Conservation (phyloP, 2,888 invertebrate genomes). For the Lepidochitona cinerea region DNA sequence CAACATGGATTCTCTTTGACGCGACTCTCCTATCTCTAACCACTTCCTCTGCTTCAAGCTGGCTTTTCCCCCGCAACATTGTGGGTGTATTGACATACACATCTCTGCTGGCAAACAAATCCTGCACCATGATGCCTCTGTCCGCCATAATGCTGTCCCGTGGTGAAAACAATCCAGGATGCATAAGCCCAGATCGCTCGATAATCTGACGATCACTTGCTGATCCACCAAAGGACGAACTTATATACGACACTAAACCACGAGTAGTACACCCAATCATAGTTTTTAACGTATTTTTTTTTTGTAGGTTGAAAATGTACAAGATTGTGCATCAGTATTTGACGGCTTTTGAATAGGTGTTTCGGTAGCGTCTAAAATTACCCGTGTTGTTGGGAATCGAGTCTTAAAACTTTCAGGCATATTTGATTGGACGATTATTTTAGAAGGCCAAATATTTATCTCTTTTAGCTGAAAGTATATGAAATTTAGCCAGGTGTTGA, state of each 20-base stretch:
- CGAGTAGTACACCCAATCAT: slow-evolving; percentile 29
- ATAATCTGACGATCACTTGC: slow-evolving; percentile 21
- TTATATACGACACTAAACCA: slow-evolving; percentile 27
- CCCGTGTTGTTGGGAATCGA: slow-evolving; percentile 33
- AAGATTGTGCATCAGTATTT: slow-evolving; percentile 26
- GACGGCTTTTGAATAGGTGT: slow-evolving; percentile 34
- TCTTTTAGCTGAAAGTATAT: slow-evolving; percentile 32
- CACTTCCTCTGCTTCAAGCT: slow-evolving; percentile 16
- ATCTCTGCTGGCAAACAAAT: slow-evolving; percentile 19
- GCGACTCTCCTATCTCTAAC: slow-evolving; percentile 17
- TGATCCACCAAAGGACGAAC: slow-evolving; percentile 11
- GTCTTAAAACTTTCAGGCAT: slow-evolving; percentile 32
- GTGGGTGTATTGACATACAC: slow-evolving; percentile 18
- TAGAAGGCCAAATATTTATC: slow-evolving; percentile 34
- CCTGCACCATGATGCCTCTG: slow-evolving; percentile 23
- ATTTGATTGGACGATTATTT: slow-evolving; percentile 18
- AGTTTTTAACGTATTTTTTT: slow-evolving; percentile 39
- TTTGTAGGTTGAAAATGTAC: slow-evolving; percentile 39
- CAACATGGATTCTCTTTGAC: slow-evolving; percentile 20
- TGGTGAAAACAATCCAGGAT: neutral
- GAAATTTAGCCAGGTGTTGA: slow-evolving; percentile 35
- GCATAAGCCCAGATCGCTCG: slow-evolving; percentile 3
- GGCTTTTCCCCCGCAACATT: slow-evolving; percentile 16
- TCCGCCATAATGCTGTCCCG: slow-evolving; percentile 22
- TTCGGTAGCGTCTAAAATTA: slow-evolving; percentile 41